Evolutionary conservation across 2,113 vertebrate species (phyloP).

Genomic region (Egretta garzetta): DNA sequence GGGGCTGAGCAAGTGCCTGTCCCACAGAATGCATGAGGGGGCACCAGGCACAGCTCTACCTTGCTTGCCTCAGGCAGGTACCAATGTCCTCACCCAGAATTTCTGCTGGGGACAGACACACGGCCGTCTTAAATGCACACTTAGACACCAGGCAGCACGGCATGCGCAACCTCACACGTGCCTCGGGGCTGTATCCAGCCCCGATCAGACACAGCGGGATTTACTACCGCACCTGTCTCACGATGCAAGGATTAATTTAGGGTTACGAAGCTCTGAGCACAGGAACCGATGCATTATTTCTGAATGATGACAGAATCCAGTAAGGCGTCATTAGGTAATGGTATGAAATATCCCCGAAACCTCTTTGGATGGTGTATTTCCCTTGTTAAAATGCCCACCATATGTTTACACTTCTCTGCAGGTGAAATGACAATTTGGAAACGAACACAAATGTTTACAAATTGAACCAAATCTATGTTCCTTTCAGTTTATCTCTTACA

Average conservation of each 20-base stretch:
- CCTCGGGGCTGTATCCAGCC: background rate
- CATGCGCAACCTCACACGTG: accelerated
- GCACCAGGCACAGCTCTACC: background rate
- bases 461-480: background rate
- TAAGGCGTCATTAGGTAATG: background rate
- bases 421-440: background rate
- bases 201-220: accelerated
- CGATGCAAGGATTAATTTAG: accelerated
- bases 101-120: background rate
- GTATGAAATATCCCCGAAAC: background rate
- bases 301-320: background rate
- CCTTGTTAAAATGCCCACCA: background rate
- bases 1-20: background rate
- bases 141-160: accelerated
- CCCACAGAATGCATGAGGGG: accelerated
- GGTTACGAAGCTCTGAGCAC: background rate
- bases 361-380: background rate
- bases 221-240: background rate
- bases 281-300: accelerated
- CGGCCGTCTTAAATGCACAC: background rate
- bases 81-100: background rate
- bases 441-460: background rate
- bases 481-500: background rate
- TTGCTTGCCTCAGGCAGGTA: background rate
- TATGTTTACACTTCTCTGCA: background rate